Evolutionary conservation across 2,113 vertebrate species (phyloP), one percentile per base, ranked within the genome.

Genomic region (Callocephalon fimbriatum): DNA sequence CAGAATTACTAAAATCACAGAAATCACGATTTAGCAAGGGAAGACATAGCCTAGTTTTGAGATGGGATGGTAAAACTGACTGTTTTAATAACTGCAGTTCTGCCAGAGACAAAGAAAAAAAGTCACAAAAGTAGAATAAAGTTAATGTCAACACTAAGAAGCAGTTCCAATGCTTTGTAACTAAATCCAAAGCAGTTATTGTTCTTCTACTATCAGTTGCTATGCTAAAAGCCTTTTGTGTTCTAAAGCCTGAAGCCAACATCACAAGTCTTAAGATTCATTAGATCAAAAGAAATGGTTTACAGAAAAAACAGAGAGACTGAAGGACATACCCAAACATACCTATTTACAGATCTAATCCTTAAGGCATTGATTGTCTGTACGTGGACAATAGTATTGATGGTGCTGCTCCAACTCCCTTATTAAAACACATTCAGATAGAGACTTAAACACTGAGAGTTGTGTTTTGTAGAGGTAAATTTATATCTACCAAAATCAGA

Each of bases 201-300:
- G 84, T 94, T 87, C 29, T 90, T 54, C 59, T 73, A 21, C 94
- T 93, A 89, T 29, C 58, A 93, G 44, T 25, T 5, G 11, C 77
- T 44, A 37, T n/a, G 56, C 62, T 86, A 74, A 94, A 96, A 75
- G 65, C 35, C 53, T 67, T 91, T 79, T 94, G 56, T 94, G 86
- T 97, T 89, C 89, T 82, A 82, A 93, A 95, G 62, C 87, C 91
- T 94, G 76, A 86, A 96, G 95, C 80, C 92, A 97, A 97, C 56
- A 62, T 93, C 95, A 80, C 40, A 90, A 72, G 58, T 50, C 63
- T 97, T 89, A 91, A 95, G 71, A 95, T 80, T 74, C 65, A 93
- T 61, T 62, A 89, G 86, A 97, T 96, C 87, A 97, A 98, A 97
- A 80, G 70, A 96, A 97, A 93, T 27, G 4, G 62, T 93, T 71